Percentiles rank a stretch among this genome's conserved stretches.
Evolutionary conservation across 2,113 vertebrate species (phyloP).

Genomic region (Podiceps cristatus): DNA sequence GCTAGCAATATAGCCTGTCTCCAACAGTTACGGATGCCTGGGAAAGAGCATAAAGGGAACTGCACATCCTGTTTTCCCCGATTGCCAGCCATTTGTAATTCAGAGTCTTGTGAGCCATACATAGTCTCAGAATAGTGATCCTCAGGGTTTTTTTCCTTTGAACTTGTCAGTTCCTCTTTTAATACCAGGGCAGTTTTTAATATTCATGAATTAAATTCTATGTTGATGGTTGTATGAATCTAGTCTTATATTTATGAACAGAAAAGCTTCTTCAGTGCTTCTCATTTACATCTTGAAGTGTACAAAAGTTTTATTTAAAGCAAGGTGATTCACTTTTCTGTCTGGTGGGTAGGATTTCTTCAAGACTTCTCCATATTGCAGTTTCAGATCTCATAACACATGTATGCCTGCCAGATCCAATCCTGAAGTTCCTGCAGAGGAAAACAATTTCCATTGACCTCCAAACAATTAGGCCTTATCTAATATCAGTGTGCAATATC

Average conservation of each 20-base stretch:
- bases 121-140: neutral
- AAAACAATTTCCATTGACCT: neutral
- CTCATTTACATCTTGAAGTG: neutral
- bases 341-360: neutral
- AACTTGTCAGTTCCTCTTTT: neutral
- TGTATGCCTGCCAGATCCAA: neutral
- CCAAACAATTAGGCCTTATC: neutral
- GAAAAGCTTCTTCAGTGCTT: neutral
- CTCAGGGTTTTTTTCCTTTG: neutral
- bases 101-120: neutral
- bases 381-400: neutral
- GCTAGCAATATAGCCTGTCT: neutral
- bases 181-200: neutral
- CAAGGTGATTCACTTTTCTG: neutral
- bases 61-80: accelerated
- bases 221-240: neutral
- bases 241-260: neutral
- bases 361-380: neutral
- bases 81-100: neutral
- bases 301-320: neutral
- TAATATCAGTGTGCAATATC: neutral
- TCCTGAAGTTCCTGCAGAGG: neutral
- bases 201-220: neutral
- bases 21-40: neutral
- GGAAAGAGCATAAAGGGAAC: neutral